These are phyloP conservation scores for Egretta garzetta DNA, from an alignment of 2,113 vertebrate genomes.

Conservation along the genomic window DNA sequence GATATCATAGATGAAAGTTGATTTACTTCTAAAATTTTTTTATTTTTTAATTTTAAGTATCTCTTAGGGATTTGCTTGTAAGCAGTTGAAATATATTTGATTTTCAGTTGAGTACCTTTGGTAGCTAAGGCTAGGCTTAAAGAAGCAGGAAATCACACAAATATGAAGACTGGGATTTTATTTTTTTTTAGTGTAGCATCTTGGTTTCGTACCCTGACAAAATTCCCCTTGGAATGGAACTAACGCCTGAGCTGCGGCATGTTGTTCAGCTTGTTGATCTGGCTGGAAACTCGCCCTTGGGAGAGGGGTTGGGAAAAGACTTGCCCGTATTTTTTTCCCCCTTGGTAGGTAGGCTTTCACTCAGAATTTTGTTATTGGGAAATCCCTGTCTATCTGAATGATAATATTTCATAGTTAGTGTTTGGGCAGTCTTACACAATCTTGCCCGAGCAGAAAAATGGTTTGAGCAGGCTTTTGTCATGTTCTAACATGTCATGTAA, in stretches of 20 bases:
- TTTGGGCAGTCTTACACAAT: not conserved
- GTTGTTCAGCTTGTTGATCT: not conserved
- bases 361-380: not conserved
- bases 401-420: not conserved
- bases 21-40: not conserved
- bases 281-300: not conserved
- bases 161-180: not conserved
- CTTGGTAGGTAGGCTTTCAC: not conserved
- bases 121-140: not conserved
- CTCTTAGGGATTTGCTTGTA: not conserved
- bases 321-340: accelerated
- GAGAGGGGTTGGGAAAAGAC: not conserved
- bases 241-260: not conserved
- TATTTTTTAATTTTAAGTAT: not conserved
- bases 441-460: not conserved
- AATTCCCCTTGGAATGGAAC: not conserved
- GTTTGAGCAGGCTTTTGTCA: not conserved
- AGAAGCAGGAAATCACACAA: not conserved
- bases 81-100: not conserved
- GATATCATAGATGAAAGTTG: not conserved
- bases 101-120: not conserved
- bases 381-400: not conserved
- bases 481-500: not conserved
- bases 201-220: not conserved
- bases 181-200: not conserved